Conservation (phyloP, 2,797 vertebrate genomes). For the Clamator glandarius region DNA sequence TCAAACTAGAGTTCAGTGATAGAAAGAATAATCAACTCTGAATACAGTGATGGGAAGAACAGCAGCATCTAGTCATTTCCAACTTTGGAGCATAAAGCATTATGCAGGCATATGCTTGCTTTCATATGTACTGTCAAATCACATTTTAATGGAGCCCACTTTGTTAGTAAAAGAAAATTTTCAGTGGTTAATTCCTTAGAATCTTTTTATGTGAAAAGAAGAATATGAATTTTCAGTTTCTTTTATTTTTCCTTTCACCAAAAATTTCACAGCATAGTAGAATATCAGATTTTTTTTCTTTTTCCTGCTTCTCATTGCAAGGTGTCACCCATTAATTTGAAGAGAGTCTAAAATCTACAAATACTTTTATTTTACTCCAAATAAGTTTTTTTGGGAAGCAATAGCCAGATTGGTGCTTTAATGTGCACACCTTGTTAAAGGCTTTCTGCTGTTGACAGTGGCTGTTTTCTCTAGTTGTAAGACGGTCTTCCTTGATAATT, state of each 20-base stretch:
- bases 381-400: not conserved
- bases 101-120: not conserved
- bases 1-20: not conserved
- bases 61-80: not conserved
- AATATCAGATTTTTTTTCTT: not conserved
- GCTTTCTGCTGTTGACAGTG: not conserved
- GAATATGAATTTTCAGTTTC: not conserved
- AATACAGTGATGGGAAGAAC: not conserved
- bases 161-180: not conserved
- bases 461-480: not conserved
- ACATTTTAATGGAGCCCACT: not conserved
- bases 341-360: not conserved
- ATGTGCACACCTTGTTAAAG: not conserved
- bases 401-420: not conserved
- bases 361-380: not conserved
- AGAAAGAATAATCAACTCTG: not conserved
- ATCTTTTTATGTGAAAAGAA: not conserved
- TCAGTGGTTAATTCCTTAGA: not conserved
- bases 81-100: rapidly evolving
- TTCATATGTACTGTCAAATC: not conserved
- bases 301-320: not conserved
- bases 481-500: not conserved
- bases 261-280: not conserved
- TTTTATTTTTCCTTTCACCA: not conserved
- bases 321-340: not conserved